Evolutionary conservation across 92 coral and sea anemone species (phyloP).

Genomic region (Phenganax stokvisi): DNA sequence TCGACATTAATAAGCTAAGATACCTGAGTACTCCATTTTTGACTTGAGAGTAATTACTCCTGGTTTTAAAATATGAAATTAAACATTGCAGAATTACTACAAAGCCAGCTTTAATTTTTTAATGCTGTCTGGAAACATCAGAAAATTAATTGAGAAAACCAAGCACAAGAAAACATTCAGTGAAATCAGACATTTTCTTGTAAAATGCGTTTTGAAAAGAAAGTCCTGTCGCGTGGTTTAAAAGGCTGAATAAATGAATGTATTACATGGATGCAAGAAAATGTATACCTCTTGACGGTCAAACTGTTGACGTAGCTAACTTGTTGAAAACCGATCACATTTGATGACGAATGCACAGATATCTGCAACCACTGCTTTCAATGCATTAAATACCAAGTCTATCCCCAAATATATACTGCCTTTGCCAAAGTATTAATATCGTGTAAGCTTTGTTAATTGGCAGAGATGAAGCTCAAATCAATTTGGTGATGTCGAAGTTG

Average conservation of each 20-base stretch:
- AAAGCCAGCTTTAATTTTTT: conserved; percentile 3
- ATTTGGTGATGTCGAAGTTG: background rate
- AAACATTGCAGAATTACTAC: conserved; percentile 33
- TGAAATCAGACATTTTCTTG: no score
- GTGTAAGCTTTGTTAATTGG: no score
- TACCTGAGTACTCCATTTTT: conserved; percentile 41
- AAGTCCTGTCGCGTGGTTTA: background rate
- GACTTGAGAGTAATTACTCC: conserved; percentile 35
- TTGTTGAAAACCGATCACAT: no score
- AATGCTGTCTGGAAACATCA: conserved; percentile 1
- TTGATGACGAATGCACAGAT: no score
- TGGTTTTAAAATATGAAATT: conserved; percentile 41
- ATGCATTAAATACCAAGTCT: no score
- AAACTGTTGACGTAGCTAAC: background rate
- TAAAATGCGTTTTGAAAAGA: background rate
- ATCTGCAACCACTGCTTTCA: no score
- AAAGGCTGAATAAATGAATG: background rate
- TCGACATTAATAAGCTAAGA: conserved; percentile 8
- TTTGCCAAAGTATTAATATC: no score
- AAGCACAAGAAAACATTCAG: no score
- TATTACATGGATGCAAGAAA: background rate
- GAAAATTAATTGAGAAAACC: background rate
- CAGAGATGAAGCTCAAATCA: no score
- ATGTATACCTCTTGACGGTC: conserved; percentile 12
- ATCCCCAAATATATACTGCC: no score